Evolutionary conservation across 2,888 invertebrate genomes (phyloP).

Genomic region (Synanthedon vespiformis): DNA sequence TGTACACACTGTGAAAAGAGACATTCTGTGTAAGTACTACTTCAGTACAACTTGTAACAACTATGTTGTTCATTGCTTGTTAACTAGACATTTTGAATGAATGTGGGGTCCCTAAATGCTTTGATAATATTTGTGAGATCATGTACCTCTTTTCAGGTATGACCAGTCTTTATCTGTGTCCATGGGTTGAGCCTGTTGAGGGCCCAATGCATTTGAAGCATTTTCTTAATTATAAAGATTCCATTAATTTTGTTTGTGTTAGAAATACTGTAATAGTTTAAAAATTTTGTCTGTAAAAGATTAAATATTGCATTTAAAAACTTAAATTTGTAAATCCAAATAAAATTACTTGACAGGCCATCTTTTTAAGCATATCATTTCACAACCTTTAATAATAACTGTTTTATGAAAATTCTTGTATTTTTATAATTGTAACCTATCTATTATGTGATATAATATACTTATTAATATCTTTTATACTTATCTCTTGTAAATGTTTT

Average conservation of each 20-base stretch:
- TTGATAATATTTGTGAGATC: too few relatives aligned
- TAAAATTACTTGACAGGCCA: not conserved
- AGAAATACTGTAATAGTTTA: not conserved
- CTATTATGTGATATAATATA: not conserved
- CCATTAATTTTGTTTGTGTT: not conserved
- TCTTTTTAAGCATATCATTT: not conserved
- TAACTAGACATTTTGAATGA: not conserved
- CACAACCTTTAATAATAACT: not conserved
- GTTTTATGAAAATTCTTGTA: not conserved
- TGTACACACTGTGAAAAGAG: not conserved
- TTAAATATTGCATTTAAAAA: too few relatives aligned
- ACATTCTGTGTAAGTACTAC: slow-evolving; percentile 42
- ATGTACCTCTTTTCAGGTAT: too few relatives aligned
- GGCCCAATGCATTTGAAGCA: not conserved
- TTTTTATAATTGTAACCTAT: not conserved
- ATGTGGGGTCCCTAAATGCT: too few relatives aligned
- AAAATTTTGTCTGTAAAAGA: not conserved
- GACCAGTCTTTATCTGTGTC: too few relatives aligned
- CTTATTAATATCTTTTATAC: too few relatives aligned
- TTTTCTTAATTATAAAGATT: not conserved
- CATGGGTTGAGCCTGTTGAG: not conserved
- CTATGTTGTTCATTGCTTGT: slow-evolving; percentile 44
- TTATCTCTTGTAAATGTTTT: too few relatives aligned
- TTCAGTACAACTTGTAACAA: slow-evolving; percentile 61
- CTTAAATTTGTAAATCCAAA: not conserved